phyloP scores from a whole-genome alignment of 2,797 vertebrate species.

The Eupleurogrammus muticus region DNA sequence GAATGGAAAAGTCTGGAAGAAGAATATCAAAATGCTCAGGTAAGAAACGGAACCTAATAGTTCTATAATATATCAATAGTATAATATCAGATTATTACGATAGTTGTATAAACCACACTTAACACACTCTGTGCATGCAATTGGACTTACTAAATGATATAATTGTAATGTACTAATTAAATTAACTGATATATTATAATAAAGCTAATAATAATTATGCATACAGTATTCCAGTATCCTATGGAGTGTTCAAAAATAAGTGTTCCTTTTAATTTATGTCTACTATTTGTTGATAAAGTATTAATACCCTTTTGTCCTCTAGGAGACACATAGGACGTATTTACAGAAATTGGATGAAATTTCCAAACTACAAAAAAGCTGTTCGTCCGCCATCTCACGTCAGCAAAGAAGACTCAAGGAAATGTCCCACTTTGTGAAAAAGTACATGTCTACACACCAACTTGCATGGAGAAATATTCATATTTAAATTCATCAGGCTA shows the following conservation, averaged over 20 bases:
- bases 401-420: conserved; percentile 90
- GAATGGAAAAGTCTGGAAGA: conserved; percentile 90
- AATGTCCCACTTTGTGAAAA: conserved; percentile 81
- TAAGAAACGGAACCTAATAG: conserved; percentile 63
- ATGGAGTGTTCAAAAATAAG: background rate
- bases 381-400: conserved; percentile 84
- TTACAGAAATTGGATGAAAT: conserved; percentile 92
- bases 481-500: background rate
- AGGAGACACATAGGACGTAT: conserved; percentile 93
- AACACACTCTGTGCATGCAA: background rate
- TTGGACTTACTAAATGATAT: background rate
- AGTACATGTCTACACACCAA: conserved; percentile 72
- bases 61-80: background rate
- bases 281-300: background rate
- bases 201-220: background rate
- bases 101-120: background rate
- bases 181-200: background rate
- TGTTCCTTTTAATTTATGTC: background rate
- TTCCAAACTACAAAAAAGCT: conserved; percentile 89
- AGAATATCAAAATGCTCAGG: conserved; percentile 90
- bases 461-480: background rate
- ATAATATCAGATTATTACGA: background rate
- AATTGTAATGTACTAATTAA: background rate
- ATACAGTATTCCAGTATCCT: background rate
- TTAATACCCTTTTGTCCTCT: conserved; percentile 14